Percentiles rank a stretch among this genome's conserved stretches.
phyloP scores from a whole-genome alignment of 1,140 invertebrate genomes.

The Dendrolimus kikuchii region DNA sequence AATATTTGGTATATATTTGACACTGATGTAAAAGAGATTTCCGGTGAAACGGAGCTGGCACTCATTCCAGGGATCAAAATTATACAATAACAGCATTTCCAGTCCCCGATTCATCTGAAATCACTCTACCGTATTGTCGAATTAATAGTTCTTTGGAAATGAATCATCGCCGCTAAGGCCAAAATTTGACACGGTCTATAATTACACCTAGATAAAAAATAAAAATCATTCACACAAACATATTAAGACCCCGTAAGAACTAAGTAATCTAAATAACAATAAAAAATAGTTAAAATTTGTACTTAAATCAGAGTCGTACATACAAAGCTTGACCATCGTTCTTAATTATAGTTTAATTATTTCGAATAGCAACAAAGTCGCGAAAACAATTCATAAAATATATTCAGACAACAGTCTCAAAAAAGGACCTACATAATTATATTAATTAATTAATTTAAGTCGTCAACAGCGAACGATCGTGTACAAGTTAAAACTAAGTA shows the following conservation, averaged over 20 bases:
- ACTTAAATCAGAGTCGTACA: conserved; percentile 65
- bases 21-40: conserved; percentile 1
- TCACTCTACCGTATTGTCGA: conserved; percentile 4
- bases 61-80: not conserved
- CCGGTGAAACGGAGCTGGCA: conserved; percentile 11
- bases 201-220: conserved; percentile 29
- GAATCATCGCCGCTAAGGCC: conserved; percentile 1
- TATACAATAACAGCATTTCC: conserved; percentile 6
- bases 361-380: conserved; percentile 58
- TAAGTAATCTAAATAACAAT: conserved; percentile 67
- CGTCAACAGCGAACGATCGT: conserved; percentile 56
- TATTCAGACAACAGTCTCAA: conserved; percentile 67
- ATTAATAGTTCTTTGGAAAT: not conserved
- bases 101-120: conserved; percentile 15
- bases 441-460: conserved; percentile 38
- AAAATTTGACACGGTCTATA: conserved; percentile 30
- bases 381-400: conserved; percentile 68
- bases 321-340: conserved; percentile 42
- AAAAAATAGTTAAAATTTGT: conserved; percentile 66
- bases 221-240: conserved; percentile 29
- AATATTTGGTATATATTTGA: no score
- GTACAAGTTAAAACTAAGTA: conserved; percentile 60
- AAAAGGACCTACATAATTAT: conserved; percentile 37
- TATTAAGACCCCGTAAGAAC: conserved; percentile 36
- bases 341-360: conserved; percentile 38